Evolutionary conservation across 2,888 invertebrate genomes (phyloP).

Genomic region (Imbricaverruca yamaguchii): DNA sequence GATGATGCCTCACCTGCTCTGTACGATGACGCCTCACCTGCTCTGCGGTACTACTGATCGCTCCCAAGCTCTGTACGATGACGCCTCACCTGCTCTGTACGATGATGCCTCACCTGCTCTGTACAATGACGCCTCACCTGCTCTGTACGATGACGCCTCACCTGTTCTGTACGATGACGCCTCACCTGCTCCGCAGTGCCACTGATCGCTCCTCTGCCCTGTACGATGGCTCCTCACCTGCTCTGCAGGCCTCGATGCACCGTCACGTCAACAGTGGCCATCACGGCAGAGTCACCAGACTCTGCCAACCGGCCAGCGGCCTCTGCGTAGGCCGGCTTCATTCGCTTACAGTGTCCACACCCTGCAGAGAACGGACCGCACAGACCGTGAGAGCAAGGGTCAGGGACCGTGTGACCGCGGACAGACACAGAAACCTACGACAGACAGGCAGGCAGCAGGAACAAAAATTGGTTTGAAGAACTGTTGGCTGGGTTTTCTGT

Average conservation of each 20-base stretch:
- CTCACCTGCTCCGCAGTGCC: background rate
- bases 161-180: no score
- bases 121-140: no score
- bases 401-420: background rate
- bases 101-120: no score
- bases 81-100: no score
- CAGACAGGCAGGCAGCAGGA: background rate
- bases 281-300: constrained; percentile 47
- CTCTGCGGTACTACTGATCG: no score
- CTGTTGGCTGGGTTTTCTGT: no score
- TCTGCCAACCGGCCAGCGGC: constrained; percentile 53
- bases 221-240: background rate
- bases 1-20: no score
- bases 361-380: constrained; percentile 38
- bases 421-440: background rate
- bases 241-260: constrained; percentile 48
- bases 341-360: constrained; percentile 81
- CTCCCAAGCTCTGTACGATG: no score
- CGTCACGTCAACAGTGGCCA: constrained; percentile 81
- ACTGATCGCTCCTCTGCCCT: background rate
- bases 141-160: no score
- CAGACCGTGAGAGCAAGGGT: background rate
- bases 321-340: constrained; percentile 79
- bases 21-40: no score
- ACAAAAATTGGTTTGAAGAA: no score